A percentile compares a stretch with the other conserved stretches of the same genome.
These are phyloP conservation scores for Indri indri DNA, from an alignment of 2,113 vertebrate genomes.

Conservation along the genomic window DNA sequence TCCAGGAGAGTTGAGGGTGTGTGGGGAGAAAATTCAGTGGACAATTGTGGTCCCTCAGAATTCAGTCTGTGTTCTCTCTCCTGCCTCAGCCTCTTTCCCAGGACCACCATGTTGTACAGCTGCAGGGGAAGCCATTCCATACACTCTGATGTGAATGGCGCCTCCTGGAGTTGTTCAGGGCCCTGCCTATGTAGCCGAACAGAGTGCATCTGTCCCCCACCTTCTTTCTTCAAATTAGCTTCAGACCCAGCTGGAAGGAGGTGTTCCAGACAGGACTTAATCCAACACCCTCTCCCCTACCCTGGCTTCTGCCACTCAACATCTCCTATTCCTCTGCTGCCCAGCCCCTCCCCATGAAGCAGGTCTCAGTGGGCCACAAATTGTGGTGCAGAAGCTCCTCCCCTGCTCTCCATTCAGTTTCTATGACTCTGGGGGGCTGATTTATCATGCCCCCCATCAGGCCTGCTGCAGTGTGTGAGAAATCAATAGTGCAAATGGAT, in stretches of 20 bases:
- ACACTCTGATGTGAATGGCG: not conserved
- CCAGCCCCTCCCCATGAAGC: not conserved
- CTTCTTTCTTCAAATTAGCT: not conserved
- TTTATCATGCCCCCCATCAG: conserved; percentile 50
- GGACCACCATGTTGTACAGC: not conserved
- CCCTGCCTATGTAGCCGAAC: not conserved
- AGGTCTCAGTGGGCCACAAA: conserved; percentile 3
- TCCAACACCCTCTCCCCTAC: not conserved
- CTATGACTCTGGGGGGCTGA: conserved; percentile 55
- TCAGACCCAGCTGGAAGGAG: not conserved
- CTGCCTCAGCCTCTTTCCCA: not conserved
- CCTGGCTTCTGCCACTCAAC: not conserved
- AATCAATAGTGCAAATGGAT: conserved; percentile 83
- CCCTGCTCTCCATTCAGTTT: conserved; percentile 4
- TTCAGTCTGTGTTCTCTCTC: not conserved
- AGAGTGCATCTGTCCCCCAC: not conserved
- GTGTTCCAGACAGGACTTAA: not conserved
- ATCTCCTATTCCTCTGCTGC: not conserved
- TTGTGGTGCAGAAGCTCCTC: not conserved
- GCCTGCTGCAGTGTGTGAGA: conserved; percentile 81
- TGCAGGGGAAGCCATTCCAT: not conserved
- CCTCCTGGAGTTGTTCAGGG: conserved; percentile 27
- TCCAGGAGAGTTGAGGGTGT: not conserved
- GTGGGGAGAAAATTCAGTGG: not conserved
- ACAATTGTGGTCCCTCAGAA: not conserved